phyloP scores from a whole-genome alignment of 2,113 vertebrate species.

The Phylloscopus trochilus region DNA sequence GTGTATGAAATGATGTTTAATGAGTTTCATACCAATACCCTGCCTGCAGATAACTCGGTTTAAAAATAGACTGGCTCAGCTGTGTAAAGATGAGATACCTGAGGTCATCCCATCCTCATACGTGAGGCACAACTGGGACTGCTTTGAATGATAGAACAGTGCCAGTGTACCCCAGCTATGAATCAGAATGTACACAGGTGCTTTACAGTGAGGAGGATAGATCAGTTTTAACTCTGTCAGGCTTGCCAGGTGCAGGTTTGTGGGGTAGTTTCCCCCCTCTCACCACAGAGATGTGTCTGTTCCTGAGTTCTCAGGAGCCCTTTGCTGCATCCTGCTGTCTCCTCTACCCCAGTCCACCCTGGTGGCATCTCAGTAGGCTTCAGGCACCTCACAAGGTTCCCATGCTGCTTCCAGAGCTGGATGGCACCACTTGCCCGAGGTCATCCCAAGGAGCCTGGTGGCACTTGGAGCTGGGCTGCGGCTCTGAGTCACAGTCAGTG shows the following conservation, averaged over 20 bases:
- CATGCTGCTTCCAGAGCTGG: background rate
- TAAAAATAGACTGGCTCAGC: slow-evolving; percentile 2
- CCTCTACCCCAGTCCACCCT: background rate
- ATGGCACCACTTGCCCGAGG: background rate
- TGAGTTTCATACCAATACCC: background rate
- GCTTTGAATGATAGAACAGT: background rate
- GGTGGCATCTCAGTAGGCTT: background rate
- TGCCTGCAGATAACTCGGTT: background rate
- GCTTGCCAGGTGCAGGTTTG: background rate
- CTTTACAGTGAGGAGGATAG: background rate
- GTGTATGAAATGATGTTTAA: background rate
- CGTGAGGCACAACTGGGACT: background rate
- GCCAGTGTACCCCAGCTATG: background rate
- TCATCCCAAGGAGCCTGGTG: background rate
- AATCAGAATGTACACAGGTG: background rate
- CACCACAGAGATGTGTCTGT: background rate
- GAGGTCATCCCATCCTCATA: background rate
- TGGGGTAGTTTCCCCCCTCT: background rate
- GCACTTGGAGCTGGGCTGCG: background rate
- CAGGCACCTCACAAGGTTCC: background rate
- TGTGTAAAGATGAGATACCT: background rate
- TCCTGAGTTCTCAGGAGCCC: background rate
- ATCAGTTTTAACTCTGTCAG: background rate
- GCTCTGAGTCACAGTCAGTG: background rate
- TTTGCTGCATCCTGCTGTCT: rapidly evolving